These are phyloP conservation scores for Lymantria dispar DNA, from an alignment of 2,888 invertebrate genomes.

Conservation along the genomic window DNA sequence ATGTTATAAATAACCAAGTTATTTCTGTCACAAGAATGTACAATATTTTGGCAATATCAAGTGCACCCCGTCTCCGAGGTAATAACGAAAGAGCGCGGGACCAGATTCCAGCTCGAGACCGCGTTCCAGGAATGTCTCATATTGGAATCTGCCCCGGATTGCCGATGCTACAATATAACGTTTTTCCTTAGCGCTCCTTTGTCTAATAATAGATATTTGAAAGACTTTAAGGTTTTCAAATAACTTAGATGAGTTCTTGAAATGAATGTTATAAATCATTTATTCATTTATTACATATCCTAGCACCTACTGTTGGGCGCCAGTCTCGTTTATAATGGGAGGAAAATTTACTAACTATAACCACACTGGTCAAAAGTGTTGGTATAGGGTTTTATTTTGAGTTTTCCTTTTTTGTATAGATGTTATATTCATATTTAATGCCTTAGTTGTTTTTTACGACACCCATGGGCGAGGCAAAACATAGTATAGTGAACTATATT, in stretches of 20 bases:
- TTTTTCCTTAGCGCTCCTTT: constrained; percentile 36
- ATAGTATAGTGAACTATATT: no score
- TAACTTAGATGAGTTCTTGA: constrained; percentile 11
- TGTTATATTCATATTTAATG: no score
- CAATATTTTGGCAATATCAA: constrained; percentile 26
- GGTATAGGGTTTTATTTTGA: no score
- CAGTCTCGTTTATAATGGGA: no score
- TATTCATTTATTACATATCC: no score
- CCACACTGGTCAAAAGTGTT: no score
- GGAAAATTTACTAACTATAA: no score
- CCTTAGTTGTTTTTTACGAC: no score
- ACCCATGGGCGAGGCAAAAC: no score
- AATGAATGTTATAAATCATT: constrained; percentile 10
- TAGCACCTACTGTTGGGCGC: no score
- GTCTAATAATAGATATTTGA: constrained; percentile 18
- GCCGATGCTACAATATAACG: constrained; percentile 37
- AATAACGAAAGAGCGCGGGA: constrained; percentile 34
- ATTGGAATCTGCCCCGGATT: constrained; percentile 50
- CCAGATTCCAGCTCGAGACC: constrained; percentile 39
- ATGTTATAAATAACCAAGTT: not conserved
- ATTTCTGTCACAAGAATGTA: constrained; percentile 20
- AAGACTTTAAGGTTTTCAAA: constrained; percentile 18
- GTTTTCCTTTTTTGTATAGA: no score
- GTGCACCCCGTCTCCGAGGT: constrained; percentile 27
- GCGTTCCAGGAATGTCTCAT: constrained; percentile 49